Evolutionary conservation across 2,797 vertebrate species (phyloP), one percentile per base, ranked within the genome.

Genomic region (Sciurus vulgaris): DNA sequence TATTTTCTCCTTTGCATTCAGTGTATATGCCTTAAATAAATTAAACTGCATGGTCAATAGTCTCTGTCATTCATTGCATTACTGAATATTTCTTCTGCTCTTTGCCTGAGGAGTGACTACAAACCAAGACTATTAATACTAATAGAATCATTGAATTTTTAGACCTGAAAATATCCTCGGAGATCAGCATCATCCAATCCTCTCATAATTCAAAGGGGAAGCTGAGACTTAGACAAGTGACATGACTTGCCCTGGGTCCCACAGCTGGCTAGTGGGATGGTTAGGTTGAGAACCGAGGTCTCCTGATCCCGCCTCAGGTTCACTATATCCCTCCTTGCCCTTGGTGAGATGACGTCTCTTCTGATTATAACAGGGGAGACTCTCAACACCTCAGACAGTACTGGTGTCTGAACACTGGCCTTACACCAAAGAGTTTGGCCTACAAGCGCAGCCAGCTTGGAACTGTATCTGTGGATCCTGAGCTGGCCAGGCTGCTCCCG

Each of bases 31-130:
- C 93, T 95, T 95, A 96, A 85, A 94, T 97, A 97, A 97, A 97
- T 97, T 95, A 97, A 95, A 95, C 94, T 73, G 63, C 92, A 56
- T 41, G 95, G 82, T 97, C 97, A 95, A 95, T 96, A 97, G 84
- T 47, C 72, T 85, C 89, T 82, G 78, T 35, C 93, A 96, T 89
- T 97, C 91, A 86, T 26, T 93, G 76, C 56, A n/a, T 61, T 89
- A 35, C 70, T 73, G 95, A 94, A 78, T 94, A 93, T 87, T 86
- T 65, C 92, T 95, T 79, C 95, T 89, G 38, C 87, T 94, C 85
- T 92, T 96, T 93, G 94, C 87, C 38, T 73, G 84, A 85, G 67
- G 9, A 77, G 15, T 54, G 38, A 83, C 69, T 82, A 92, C 94
- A 96, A 85, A 93, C 95, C 95, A 78, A 63, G 79, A 93, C 95